A percentile compares a stretch with the other conserved stretches of the same genome.
phyloP scores from a whole-genome alignment of 2,113 vertebrate species.

The Mesitornis unicolor region DNA sequence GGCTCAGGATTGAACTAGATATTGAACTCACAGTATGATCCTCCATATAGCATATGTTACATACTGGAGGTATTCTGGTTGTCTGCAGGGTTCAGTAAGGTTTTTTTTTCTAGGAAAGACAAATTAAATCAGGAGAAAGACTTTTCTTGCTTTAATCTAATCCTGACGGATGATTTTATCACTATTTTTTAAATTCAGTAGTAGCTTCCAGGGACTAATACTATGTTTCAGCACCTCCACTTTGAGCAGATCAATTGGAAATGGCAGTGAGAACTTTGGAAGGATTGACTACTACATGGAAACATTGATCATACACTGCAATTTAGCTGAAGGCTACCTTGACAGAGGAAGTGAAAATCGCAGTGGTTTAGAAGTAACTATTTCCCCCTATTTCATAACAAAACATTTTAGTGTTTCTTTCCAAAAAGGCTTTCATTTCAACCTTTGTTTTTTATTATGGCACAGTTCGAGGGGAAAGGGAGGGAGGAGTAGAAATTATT shows the following conservation, averaged over 20 bases:
- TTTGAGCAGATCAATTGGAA: not conserved
- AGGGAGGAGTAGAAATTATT: not conserved
- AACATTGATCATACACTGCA: not conserved
- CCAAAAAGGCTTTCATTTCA: not conserved
- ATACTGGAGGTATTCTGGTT: not conserved
- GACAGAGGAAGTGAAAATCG: not conserved
- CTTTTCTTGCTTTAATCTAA: not conserved
- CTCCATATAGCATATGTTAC: not conserved
- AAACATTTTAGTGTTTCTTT: not conserved
- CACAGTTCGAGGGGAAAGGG: accelerated
- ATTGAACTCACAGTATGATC: not conserved
- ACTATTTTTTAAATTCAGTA: not conserved
- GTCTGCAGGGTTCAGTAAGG: not conserved
- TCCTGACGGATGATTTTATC: not conserved
- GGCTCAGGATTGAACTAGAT: not conserved
- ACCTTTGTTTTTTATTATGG: not conserved
- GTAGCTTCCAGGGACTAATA: not conserved
- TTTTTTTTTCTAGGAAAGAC: not conserved
- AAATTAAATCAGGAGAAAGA: not conserved
- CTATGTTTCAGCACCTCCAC: not conserved
- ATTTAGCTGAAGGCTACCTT: not conserved
- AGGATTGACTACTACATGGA: not conserved
- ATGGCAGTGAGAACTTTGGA: not conserved
- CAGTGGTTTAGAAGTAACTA: not conserved
- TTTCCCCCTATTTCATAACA: not conserved